Conservation (phyloP, 2,797 vertebrate species). For the Thripadectes ignobilis region DNA sequence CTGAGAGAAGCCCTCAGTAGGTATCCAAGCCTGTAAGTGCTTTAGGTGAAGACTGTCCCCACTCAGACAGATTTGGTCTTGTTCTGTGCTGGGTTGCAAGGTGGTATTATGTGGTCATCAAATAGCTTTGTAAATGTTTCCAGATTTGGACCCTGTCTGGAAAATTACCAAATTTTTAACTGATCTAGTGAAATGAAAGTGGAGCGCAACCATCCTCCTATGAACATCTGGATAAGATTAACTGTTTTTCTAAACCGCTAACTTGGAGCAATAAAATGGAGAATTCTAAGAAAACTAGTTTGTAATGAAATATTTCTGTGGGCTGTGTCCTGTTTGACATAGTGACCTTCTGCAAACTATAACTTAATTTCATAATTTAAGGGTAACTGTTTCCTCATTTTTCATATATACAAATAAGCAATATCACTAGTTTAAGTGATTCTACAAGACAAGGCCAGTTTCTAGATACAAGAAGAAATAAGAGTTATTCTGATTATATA, state of each 20-base stretch:
- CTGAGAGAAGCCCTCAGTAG: not conserved
- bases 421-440: not conserved
- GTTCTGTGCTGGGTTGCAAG: not conserved
- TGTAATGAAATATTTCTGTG: not conserved
- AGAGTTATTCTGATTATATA: not conserved
- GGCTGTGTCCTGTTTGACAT: not conserved
- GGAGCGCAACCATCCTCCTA: not conserved
- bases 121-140: not conserved
- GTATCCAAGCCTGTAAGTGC: not conserved
- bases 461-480: not conserved
- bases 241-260: not conserved
- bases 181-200: not conserved
- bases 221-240: not conserved
- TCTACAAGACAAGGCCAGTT: not conserved
- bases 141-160: not conserved
- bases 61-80: not conserved
- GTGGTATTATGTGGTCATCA: not conserved
- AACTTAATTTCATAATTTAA: not conserved
- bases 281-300: not conserved
- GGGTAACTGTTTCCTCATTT: not conserved
- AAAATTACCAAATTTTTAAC: not conserved
- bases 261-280: not conserved
- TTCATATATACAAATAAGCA: not conserved
- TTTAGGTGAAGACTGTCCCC: not conserved
- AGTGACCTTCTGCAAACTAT: not conserved